These are phyloP conservation scores for Sylvilagus bachmani DNA, from an alignment of 2,113 vertebrate species.

Conservation along the genomic window DNA sequence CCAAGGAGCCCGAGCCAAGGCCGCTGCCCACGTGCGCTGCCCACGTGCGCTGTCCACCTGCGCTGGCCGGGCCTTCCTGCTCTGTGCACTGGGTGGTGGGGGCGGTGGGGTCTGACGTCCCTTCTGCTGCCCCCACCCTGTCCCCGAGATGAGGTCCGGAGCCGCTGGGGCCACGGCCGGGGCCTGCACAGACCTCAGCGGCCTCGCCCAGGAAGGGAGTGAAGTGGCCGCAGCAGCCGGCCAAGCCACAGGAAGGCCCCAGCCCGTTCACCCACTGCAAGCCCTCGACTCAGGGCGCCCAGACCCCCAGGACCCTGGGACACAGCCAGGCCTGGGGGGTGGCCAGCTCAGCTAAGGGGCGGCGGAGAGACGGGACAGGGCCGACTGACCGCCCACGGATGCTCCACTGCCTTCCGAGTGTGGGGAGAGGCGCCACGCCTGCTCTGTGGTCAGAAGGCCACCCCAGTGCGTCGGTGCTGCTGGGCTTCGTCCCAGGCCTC, in stretches of 20 bases:
- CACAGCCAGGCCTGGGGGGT: neutral
- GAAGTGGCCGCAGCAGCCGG: accelerated
- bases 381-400: accelerated
- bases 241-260: no score
- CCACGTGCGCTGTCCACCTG: neutral
- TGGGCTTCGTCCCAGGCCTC: neutral
- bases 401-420: accelerated
- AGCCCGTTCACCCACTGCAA: accelerated
- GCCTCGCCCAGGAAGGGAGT: accelerated
- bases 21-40: neutral
- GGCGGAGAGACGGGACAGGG: accelerated
- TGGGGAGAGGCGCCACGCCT: neutral
- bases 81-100: accelerated
- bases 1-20: neutral
- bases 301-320: accelerated
- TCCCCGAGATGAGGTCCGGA: neutral
- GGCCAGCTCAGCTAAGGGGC: neutral
- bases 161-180: no score
- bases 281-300: neutral
- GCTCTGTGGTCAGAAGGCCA: no score
- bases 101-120: accelerated
- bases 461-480: accelerated
- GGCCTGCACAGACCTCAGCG: neutral
- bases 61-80: neutral
- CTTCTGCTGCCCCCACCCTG: neutral